phyloP scores from a whole-genome alignment of 2,888 invertebrate genomes.

The Heliconius sara region DNA sequence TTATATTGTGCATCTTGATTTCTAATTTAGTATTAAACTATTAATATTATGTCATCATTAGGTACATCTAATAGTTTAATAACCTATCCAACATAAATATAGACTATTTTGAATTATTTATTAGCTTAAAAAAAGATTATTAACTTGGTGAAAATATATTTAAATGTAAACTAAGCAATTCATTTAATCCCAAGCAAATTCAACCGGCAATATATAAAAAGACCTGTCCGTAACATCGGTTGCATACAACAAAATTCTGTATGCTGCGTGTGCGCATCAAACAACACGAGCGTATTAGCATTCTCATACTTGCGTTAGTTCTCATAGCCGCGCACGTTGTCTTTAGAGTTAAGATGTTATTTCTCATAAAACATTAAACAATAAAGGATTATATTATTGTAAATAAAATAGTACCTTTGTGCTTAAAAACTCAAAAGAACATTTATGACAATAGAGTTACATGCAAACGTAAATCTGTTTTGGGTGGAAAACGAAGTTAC shows the following conservation, averaged over 20 bases:
- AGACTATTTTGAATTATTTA: too few species aligned
- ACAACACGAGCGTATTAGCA: conserved; percentile 80
- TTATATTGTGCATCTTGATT: too few species aligned
- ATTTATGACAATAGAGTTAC: background rate
- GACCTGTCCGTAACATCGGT: conserved; percentile 52
- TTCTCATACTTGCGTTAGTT: conserved; percentile 75
- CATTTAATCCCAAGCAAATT: background rate
- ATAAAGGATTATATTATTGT: background rate
- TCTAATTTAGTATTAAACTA: too few species aligned
- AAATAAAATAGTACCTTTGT: background rate
- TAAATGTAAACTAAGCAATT: background rate
- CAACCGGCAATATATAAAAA: conserved; percentile 10
- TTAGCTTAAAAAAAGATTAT: too few species aligned
- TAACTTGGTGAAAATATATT: too few species aligned
- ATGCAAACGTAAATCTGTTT: background rate
- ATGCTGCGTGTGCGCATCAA: conserved; percentile 69
- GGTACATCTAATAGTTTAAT: too few species aligned
- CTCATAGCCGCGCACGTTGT: conserved; percentile 63
- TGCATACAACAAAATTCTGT: conserved; percentile 60
- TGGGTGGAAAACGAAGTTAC: background rate
- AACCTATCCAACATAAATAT: too few species aligned
- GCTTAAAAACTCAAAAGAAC: background rate
- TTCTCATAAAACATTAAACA: conserved; percentile 7
- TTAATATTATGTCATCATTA: too few species aligned
- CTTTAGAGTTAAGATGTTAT: conserved; percentile 26